Evolutionary conservation across 2,113 vertebrate species (phyloP), one percentile per base, ranked within the genome.

Genomic region (Raja brachyura): DNA sequence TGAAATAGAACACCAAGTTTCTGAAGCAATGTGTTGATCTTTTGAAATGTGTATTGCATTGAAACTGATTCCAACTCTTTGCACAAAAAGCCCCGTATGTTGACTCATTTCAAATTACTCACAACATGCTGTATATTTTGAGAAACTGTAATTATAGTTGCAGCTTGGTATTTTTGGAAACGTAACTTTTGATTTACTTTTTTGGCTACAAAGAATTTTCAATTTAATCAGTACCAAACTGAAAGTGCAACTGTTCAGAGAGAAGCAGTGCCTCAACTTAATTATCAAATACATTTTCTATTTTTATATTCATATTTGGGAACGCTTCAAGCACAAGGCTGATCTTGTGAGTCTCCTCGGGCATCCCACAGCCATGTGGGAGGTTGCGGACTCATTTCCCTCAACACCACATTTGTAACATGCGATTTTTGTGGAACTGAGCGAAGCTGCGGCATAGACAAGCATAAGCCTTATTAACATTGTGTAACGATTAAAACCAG

Each of bases 121-220:
- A 92, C 90, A 68, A 74, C 33, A 92, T 92, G 88, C 66, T 39
- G 18, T 73, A 73, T 92, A 70, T 92, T 92, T 92, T 73, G 73
- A 70, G 88, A 92, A 92, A 73, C 33, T 88, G 5, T 73, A 70
- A 73, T 92, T 39, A 92, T 39, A 73, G 18, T 22, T 54, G 8
- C 33, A 92, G 48, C 73, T 92, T 92, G 90, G 33, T 73, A 92
- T 25, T 28, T 92, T 28, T 92, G 68, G 66, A 74, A 74, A 74
- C 18, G 63, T 48, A 39, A 70, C 39, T 54, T 73, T 92, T 92
- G 90, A 74, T 73, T 92, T 73, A 63, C 59, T 48, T 73, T 48
- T 92, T 54, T 54, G 68, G 68, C 22, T 54, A 54, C 22, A 54
- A 28, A 92, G 33, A 20, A 73, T 92, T 73, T 11, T 68, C 39